Percentiles rank a stretch among this genome's conserved stretches.
Conservation (phyloP, 1,140 invertebrate species). For the Holotrichia oblita region DNA sequence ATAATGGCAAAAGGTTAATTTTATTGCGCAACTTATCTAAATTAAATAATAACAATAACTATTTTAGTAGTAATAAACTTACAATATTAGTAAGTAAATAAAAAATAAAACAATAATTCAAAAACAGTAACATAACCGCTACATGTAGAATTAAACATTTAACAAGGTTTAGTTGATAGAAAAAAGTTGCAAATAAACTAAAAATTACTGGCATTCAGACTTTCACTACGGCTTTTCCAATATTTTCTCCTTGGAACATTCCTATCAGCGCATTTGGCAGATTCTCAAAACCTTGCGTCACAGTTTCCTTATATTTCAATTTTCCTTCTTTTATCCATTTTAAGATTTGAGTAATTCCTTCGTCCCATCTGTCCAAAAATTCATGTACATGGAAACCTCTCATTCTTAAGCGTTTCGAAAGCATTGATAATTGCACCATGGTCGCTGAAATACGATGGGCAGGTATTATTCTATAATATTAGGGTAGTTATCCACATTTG, state of each 20-base stretch:
- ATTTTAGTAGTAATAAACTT: too few relatives aligned
- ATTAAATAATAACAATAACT: too few relatives aligned
- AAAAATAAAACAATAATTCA: too few relatives aligned
- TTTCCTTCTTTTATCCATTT: constrained; percentile 69
- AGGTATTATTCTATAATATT: too few relatives aligned
- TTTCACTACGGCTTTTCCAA: constrained; percentile 72
- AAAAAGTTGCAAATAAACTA: background rate
- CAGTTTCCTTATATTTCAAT: constrained; percentile 69
- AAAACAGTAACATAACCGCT: too few relatives aligned
- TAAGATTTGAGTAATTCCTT: constrained; percentile 68
- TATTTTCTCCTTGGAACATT: constrained; percentile 70
- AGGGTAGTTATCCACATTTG: too few relatives aligned
- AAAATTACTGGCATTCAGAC: constrained; percentile 42
- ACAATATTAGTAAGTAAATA: too few relatives aligned
- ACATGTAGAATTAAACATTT: background rate
- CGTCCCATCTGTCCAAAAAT: constrained; percentile 64
- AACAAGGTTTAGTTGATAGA: background rate
- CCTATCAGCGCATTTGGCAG: constrained; percentile 72
- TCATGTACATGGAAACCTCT: constrained; percentile 69
- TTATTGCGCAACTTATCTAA: too few relatives aligned
- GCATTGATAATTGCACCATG: constrained; percentile 65
- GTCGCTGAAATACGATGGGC: constrained; percentile 57
- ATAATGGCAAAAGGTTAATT: too few relatives aligned
- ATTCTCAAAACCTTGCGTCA: constrained; percentile 73
- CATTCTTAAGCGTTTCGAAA: constrained; percentile 67